Percentiles rank a stretch among this genome's conserved stretches.
Evolutionary conservation across 2,113 vertebrate genomes (phyloP).

Genomic region (Sprattus sprattus): DNA sequence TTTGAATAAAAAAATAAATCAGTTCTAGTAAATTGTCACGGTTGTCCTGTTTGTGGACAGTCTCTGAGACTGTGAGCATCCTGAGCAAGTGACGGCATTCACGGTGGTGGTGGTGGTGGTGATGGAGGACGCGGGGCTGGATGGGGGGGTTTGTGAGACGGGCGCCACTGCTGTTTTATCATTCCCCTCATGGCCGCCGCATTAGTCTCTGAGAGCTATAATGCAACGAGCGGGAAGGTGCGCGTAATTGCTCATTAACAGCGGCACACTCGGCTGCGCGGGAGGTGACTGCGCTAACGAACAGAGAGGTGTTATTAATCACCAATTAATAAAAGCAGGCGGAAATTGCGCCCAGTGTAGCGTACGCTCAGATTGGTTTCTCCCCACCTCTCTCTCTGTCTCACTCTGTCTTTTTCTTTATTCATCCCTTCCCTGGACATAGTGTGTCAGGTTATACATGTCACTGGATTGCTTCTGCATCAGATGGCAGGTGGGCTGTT

Average conservation of each 20-base stretch:
- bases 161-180: slow-evolving; percentile 13
- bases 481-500: background rate
- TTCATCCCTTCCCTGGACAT: background rate
- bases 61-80: background rate
- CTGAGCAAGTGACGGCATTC: background rate
- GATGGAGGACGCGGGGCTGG: background rate
- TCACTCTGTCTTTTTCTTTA: background rate
- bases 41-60: background rate
- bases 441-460: background rate
- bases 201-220: slow-evolving; percentile 12
- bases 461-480: background rate
- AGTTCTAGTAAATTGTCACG: background rate
- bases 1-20: background rate
- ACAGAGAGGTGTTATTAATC: slow-evolving; percentile 84
- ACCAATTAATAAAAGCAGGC: slow-evolving; percentile 80
- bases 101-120: background rate
- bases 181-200: slow-evolving; percentile 6
- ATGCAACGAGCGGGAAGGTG: slow-evolving; percentile 74
- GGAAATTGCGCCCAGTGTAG: slow-evolving; percentile 13
- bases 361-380: slow-evolving; percentile 62
- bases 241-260: slow-evolving; percentile 86
- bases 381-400: slow-evolving; percentile 61
- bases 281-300: slow-evolving; percentile 83
- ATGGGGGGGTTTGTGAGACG: background rate
- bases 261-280: slow-evolving; percentile 84